phyloP scores from a whole-genome alignment of 2,888 invertebrate genomes.

The Plagodis dolabraria region DNA sequence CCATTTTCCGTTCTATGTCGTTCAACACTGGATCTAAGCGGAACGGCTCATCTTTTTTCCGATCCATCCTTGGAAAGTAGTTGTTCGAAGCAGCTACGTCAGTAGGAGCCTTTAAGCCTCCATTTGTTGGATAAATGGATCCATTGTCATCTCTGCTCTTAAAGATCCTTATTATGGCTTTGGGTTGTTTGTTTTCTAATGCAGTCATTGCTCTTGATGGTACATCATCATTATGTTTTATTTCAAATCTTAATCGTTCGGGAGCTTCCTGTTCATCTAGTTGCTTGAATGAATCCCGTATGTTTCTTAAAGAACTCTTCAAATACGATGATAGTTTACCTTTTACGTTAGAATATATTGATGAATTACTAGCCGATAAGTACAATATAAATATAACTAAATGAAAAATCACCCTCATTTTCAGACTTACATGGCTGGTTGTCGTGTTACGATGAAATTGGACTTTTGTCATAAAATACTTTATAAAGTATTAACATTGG shows the following conservation, averaged over 20 bases:
- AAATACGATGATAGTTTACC: constrained; percentile 15
- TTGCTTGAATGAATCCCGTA: neutral
- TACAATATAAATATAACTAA: constrained; percentile 29
- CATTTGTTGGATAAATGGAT: neutral
- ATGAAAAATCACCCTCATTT: constrained; percentile 32
- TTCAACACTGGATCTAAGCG: constrained; percentile 58
- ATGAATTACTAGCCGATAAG: constrained; percentile 36
- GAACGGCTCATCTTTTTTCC: constrained; percentile 21
- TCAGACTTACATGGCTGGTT: constrained; percentile 34
- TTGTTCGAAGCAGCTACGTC: constrained; percentile 8
- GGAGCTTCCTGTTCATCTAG: neutral
- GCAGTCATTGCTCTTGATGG: neutral
- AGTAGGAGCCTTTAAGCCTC: neutral
- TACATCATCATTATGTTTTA: constrained; percentile 1
- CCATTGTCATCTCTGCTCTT: constrained; percentile 1
- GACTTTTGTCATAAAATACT: constrained; percentile 21
- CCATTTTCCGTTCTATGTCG: constrained; percentile 11
- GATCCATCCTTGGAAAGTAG: constrained; percentile 1
- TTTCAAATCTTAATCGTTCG: constrained; percentile 10
- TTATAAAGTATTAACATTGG: constrained; percentile 31
- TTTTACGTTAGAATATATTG: constrained; percentile 38
- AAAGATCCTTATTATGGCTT: constrained; percentile 15
- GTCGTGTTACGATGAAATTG: constrained; percentile 14
- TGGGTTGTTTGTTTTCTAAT: neutral
- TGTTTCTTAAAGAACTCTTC: constrained; percentile 3